Base-by-base conservation (phyloP, 1,140 invertebrate species). In the Heliothis subflexa region DNA sequence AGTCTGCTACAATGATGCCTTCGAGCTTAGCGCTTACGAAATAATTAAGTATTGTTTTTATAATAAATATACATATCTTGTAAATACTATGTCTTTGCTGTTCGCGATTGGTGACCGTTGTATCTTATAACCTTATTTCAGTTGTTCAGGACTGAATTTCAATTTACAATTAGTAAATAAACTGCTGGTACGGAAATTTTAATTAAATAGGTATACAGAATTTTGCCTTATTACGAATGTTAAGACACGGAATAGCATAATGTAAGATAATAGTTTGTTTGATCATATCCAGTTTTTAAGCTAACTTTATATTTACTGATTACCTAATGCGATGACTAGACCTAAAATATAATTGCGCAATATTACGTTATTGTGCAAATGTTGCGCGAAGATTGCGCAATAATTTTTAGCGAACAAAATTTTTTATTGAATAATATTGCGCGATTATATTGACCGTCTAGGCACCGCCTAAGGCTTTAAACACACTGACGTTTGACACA, bases 1-100 rank as follows among this genome's bases (percentile, higher is more conserved):
- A 91, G 79, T 83, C 66, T 87, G 59, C 64, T 88, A 18, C 82
- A 85, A 70, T 86, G 83, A 81, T 83, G 76, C 57, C 62, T 72
- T 62, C 61, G 54, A 50, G 77, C 73, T 78, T 73, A 77, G 80
- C 54, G 61, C 49, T 79, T 62, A 75, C 40, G 72, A 62, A 73
- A 62, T 75, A 75, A 76, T 80, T 80, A 82, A 86, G 77, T 87
- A 77, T 83, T 83, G 72, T 83, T 80, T 85, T 85, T 62, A 72
- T 86, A 62, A 75, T 61, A 74, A 74, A 82, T 79, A 83, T 81
- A 89, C 87, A 90, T 88, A 89, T 90, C 86, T 85, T 90, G 86
- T 90, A 87, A 85, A 89, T 88, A 88, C 61, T 83, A 71, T 78
- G 49, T 77, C 59, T 77, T 78, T 79, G 70, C 68, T 59, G 61